Conservation (phyloP, 2,888 invertebrate species). For the Autographa gamma region DNA sequence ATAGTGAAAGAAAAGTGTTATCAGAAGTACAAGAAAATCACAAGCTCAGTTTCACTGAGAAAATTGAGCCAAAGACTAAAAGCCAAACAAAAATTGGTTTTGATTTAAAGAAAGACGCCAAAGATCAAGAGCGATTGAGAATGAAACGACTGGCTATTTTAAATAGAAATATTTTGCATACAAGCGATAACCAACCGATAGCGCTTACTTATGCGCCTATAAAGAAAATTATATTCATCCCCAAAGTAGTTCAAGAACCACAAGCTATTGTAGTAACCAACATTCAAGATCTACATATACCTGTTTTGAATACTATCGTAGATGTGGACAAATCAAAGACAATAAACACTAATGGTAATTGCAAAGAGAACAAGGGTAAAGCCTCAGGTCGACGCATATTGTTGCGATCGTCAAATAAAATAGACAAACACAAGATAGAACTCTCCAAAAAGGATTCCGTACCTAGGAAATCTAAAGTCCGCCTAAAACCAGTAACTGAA, state of each 20-base stretch:
- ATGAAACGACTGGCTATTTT: conserved; percentile 75
- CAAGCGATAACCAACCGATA: conserved; percentile 67
- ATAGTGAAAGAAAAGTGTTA: conserved; percentile 67
- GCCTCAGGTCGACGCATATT: conserved; percentile 63
- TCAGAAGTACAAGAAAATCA: conserved; percentile 75
- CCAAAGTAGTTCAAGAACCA: conserved; percentile 29
- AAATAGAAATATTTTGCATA: conserved; percentile 70
- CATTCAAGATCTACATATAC: conserved; percentile 6
- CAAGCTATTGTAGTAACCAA: conserved; percentile 23
- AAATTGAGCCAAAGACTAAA: conserved; percentile 44
- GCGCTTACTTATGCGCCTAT: conserved; percentile 72
- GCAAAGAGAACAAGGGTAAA: conserved; percentile 65
- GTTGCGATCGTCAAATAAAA: conserved; percentile 70
- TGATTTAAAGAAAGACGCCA: conserved; percentile 45
- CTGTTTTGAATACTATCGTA: conserved; percentile 13
- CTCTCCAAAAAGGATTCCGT: conserved; percentile 18
- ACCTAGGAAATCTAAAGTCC: conserved; percentile 45
- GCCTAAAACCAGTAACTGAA: conserved; percentile 34
- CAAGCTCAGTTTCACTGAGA: conserved; percentile 44
- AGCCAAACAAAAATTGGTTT: conserved; percentile 39
- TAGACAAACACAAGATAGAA: conserved; percentile 35
- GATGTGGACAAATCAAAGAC: conserved; percentile 16
- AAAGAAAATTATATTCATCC: conserved; percentile 28
- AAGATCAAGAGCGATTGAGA: conserved; percentile 68
- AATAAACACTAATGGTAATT: conserved; percentile 49